These are phyloP conservation scores for Puffinus mauretanicus DNA, from an alignment of 2,113 vertebrate species.

Conservation along the genomic window DNA sequence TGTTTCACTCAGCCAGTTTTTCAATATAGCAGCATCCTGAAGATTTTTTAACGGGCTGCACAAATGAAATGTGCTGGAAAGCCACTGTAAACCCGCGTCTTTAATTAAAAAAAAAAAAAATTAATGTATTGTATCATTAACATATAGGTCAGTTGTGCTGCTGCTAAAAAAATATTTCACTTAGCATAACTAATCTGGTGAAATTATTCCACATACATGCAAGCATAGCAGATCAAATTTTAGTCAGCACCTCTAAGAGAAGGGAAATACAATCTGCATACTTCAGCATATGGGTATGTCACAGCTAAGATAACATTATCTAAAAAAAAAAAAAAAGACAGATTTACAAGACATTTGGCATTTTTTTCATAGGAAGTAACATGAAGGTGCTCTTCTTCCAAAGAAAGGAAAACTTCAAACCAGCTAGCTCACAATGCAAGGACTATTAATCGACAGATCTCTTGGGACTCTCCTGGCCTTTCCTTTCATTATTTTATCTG, in stretches of 20 bases:
- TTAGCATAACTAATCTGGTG: neutral
- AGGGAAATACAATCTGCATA: neutral
- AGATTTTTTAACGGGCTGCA: slow-evolving; percentile 80
- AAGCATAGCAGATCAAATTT: neutral
- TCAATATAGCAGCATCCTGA: slow-evolving; percentile 74
- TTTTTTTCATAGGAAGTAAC: neutral
- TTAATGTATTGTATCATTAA: neutral
- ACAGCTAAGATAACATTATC: neutral
- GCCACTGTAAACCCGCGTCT: slow-evolving; percentile 86
- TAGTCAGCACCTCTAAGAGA: neutral
- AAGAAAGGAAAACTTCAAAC: neutral
- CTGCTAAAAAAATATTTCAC: neutral
- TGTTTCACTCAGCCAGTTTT: slow-evolving; percentile 90
- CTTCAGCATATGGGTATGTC: neutral
- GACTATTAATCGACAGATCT: neutral
- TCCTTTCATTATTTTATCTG: neutral
- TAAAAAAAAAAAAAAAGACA: neutral
- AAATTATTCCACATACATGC: neutral
- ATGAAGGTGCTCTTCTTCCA: neutral
- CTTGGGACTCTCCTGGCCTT: neutral
- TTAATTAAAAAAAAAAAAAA: neutral
- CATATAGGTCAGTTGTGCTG: neutral
- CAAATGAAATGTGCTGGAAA: slow-evolving; percentile 82
- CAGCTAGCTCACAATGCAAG: neutral
- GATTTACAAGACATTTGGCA: neutral